phyloP scores from a whole-genome alignment of 2,888 invertebrate genomes.

The Autographa pulchrina region DNA sequence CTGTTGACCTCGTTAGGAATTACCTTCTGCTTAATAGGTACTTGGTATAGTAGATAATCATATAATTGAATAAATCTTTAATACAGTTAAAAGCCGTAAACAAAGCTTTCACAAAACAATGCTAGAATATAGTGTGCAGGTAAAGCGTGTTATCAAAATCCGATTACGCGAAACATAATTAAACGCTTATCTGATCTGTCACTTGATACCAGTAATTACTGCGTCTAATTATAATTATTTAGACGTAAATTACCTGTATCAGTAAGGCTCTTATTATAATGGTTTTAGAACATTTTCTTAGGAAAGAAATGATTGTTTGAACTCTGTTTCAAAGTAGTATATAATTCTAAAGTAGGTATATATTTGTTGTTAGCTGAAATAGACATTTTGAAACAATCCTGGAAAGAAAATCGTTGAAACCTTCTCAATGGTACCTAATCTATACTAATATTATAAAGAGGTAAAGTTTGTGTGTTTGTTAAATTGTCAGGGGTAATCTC shows the following conservation, averaged over 20 bases:
- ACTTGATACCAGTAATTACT: slow-evolving; percentile 53
- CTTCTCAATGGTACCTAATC: too few species aligned
- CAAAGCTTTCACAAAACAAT: not conserved
- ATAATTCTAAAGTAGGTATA: too few species aligned
- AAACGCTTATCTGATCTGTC: slow-evolving; percentile 51
- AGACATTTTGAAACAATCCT: too few species aligned
- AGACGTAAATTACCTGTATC: slow-evolving; percentile 39
- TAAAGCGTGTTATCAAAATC: slow-evolving; percentile 42
- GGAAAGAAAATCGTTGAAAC: too few species aligned
- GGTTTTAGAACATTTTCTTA: not conserved
- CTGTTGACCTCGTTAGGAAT: too few species aligned
- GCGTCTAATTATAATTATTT: slow-evolving; percentile 43
- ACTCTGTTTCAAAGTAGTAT: too few species aligned
- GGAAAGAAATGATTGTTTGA: not conserved
- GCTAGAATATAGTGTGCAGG: slow-evolving; percentile 17
- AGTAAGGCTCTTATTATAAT: not conserved
- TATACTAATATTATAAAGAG: too few species aligned
- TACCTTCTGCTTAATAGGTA: too few species aligned
- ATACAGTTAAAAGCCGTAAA: not conserved
- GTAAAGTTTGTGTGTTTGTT: too few species aligned
- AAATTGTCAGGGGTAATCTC: too few species aligned
- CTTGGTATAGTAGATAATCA: too few species aligned
- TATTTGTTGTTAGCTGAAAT: too few species aligned
- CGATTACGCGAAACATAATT: slow-evolving; percentile 52
- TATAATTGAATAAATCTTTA: not conserved